Conservation (phyloP, 2,797 vertebrate species). For the Zalophus californianus region DNA sequence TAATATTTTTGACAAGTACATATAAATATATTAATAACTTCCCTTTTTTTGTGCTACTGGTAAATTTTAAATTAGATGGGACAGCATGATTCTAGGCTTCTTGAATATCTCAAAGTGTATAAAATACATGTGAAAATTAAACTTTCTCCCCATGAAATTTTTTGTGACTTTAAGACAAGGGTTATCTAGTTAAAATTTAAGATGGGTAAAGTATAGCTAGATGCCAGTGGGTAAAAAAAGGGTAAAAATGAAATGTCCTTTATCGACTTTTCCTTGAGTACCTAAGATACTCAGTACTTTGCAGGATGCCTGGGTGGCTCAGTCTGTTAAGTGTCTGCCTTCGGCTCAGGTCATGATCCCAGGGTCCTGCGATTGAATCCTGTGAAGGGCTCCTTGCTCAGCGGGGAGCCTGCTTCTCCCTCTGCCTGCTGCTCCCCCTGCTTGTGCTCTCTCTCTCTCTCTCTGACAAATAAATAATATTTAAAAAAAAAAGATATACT, state of each 20-base stretch:
- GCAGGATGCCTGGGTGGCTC: neutral
- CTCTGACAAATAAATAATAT: neutral
- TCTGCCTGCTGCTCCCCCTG: neutral
- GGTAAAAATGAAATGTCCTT: neutral
- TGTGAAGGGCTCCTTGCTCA: neutral
- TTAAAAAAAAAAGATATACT: neutral
- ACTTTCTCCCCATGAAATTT: neutral
- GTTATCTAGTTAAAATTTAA: slow-evolving; percentile 38
- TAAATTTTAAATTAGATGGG: neutral
- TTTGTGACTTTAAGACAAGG: slow-evolving; percentile 14
- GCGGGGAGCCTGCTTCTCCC: neutral
- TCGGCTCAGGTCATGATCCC: neutral
- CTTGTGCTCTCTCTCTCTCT: neutral
- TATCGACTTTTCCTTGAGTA: neutral
- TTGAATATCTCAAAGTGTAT: neutral
- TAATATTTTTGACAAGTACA: neutral
- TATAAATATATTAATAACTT: slow-evolving; percentile 31
- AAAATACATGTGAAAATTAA: slow-evolving; percentile 25
- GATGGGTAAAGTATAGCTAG: neutral
- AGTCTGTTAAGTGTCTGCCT: neutral
- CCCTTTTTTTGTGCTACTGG: neutral
- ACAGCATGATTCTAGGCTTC: neutral
- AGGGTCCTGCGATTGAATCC: neutral
- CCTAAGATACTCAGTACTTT: neutral
- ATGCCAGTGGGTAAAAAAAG: neutral